Base-by-base conservation (phyloP, 2,113 vertebrate species). In the Rhagologus leucostigma region DNA sequence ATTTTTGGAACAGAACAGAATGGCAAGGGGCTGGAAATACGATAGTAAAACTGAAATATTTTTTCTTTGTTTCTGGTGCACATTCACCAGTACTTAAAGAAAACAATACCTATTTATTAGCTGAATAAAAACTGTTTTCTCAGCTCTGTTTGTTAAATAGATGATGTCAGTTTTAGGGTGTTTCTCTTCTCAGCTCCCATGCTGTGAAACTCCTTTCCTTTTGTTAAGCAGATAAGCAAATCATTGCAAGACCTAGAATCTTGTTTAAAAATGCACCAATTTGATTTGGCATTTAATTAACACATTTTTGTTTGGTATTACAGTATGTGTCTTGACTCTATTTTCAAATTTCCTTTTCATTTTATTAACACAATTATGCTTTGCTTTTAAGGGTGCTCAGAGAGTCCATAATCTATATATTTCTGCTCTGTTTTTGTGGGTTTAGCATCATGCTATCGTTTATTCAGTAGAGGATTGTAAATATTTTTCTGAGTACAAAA, bases 181-280 rank as follows among this genome's bases (percentile, higher is more conserved):
- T 95, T 97, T 95, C 65, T 95, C 63, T 92, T 90, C 50, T 87
- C 42, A 80, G 77, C 47, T 96, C 83, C 32, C 63, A 67, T 22
- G 37, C 86, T 95, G 89, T 94, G 92, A 70, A 96, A 64, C 84
- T 95, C 87, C 77, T 87, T 96, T 59, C n/a, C 86, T 85, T 97
- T 97, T 95, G 96, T 97, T 93, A 95, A 93, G 81, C 59, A 97
- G 94, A 96, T 78, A 96, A 97, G 91, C 21, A 94, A 93, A 96
- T 93, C 89, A 56, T 70, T 53, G n/a, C 42, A 95, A 96, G 84
- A 68, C 82, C 94, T 59, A 94, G 95, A 97, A 96, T 89, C 82
- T 95, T 94, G 92, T 50, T 81, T 71, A 93, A 94, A 95, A 95
- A 56, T 29, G 37, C 84, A 84, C 50, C 41, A 29, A 74, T 92